These are phyloP conservation scores for Ochotona princeps DNA, from an alignment of 2,113 vertebrate genomes.

Conservation along the genomic window DNA sequence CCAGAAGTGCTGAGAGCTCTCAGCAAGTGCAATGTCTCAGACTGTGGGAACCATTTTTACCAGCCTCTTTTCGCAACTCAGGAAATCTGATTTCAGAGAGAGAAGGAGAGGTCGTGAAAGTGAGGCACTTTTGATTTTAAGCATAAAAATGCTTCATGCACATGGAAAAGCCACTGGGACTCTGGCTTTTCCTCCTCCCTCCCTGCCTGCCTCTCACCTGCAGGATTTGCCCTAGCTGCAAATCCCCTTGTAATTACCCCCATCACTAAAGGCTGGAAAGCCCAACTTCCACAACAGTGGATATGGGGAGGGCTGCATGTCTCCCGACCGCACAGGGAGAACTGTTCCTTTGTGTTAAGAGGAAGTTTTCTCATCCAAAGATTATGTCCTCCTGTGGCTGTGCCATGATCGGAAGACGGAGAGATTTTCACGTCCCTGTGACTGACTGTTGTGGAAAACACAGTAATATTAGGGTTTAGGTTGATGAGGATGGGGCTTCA, in stretches of 20 bases:
- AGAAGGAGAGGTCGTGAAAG: background rate
- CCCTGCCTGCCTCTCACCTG: slow-evolving; percentile 46
- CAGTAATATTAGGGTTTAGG: slow-evolving; percentile 74
- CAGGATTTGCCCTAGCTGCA: slow-evolving; percentile 51
- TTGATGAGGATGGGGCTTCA: slow-evolving; percentile 5
- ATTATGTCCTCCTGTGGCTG: slow-evolving; percentile 74
- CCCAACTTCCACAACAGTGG: slow-evolving; percentile 71
- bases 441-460: slow-evolving; percentile 69
- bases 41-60: slow-evolving; percentile 46
- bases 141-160: background rate
- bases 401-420: slow-evolving; percentile 69
- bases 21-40: slow-evolving; percentile 2
- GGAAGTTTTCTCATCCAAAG: slow-evolving; percentile 77
- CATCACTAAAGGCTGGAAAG: slow-evolving; percentile 66
- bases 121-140: slow-evolving; percentile 5
- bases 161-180: slow-evolving; percentile 16
- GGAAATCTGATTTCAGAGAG: background rate
- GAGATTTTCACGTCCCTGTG: slow-evolving; percentile 62
- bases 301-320: slow-evolving; percentile 74
- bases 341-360: slow-evolving; percentile 76
- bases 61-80: slow-evolving; percentile 20
- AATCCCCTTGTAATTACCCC: slow-evolving; percentile 78
- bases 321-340: slow-evolving; percentile 66
- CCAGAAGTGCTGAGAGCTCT: slow-evolving; percentile 23
- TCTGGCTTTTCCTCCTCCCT: slow-evolving; percentile 41